Conservation (phyloP, 2,888 invertebrate genomes). For the Mallateleia sp. region DNA sequence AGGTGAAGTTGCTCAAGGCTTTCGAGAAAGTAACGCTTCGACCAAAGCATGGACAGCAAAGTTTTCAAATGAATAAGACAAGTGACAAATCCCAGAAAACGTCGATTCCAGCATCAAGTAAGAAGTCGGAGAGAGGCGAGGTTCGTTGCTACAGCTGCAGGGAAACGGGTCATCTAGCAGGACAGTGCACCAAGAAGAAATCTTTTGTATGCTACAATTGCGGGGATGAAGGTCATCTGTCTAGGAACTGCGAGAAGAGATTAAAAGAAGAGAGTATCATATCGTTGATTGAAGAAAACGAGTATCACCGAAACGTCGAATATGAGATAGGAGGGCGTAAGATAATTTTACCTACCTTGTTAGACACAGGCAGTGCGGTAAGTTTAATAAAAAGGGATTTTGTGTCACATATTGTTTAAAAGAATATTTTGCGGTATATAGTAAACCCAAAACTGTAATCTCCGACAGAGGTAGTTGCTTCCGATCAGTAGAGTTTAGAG, state of each 20-base stretch:
- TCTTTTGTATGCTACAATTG: neutral
- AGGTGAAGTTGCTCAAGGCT: neutral
- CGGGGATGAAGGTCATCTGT: neutral
- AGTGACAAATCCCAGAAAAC: neutral
- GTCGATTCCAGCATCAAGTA: neutral
- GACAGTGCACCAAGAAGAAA: neutral
- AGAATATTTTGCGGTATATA: slow-evolving; percentile 35
- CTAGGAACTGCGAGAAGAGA: neutral
- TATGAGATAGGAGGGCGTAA: neutral
- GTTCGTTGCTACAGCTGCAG: slow-evolving; percentile 14
- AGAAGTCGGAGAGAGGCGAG: neutral
- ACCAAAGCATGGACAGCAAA: neutral
- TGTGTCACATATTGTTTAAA: slow-evolving; percentile 18
- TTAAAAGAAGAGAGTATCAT: neutral
- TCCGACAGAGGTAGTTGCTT: slow-evolving; percentile 68
- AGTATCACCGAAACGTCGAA: slow-evolving; percentile 2
- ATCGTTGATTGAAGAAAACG: neutral
- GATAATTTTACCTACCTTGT: slow-evolving; percentile 8
- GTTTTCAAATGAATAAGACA: neutral
- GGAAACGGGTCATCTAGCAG: neutral
- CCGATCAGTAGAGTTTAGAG: slow-evolving; percentile 60
- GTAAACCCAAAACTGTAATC: slow-evolving; percentile 42
- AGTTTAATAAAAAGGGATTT: slow-evolving; percentile 7
- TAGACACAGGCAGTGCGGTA: slow-evolving; percentile 6
- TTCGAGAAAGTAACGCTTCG: slow-evolving; percentile 1